phyloP scores from a whole-genome alignment of 2,888 invertebrate species.

The Diplolepis rosae region DNA sequence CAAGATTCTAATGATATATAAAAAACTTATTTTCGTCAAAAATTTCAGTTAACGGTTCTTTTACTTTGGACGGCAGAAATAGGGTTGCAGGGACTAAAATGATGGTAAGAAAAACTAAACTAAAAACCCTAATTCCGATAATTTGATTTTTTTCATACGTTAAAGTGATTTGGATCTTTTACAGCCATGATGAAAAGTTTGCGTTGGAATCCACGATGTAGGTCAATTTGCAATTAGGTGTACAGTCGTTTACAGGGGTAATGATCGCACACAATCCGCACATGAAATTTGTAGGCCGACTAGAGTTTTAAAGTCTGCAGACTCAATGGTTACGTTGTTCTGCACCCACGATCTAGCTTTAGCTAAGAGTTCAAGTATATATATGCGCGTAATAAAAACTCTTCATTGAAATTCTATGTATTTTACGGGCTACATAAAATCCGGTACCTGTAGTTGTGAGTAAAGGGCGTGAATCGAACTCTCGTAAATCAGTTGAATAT shows the following conservation, averaged over 20 bases:
- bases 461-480: background rate
- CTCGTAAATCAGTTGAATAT: background rate
- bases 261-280: constrained; percentile 21
- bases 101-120: too few relatives aligned
- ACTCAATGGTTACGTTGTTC: background rate
- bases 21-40: too few relatives aligned
- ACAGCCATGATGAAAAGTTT: background rate
- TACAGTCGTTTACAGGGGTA: background rate
- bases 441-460: background rate
- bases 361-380: too few relatives aligned
- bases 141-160: background rate
- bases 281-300: background rate
- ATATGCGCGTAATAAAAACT: background rate
- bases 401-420: constrained; percentile 22
- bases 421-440: background rate
- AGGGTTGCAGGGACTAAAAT: too few relatives aligned
- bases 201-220: background rate
- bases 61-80: too few relatives aligned
- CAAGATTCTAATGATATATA: too few relatives aligned
- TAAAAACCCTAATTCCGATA: too few relatives aligned
- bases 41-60: too few relatives aligned
- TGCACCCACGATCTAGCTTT: background rate
- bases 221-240: constrained; percentile 29
- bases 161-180: constrained; percentile 23
- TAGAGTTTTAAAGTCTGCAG: background rate